Base-by-base conservation (phyloP, 1,140 invertebrate species). In the Goniozus legneri region DNA sequence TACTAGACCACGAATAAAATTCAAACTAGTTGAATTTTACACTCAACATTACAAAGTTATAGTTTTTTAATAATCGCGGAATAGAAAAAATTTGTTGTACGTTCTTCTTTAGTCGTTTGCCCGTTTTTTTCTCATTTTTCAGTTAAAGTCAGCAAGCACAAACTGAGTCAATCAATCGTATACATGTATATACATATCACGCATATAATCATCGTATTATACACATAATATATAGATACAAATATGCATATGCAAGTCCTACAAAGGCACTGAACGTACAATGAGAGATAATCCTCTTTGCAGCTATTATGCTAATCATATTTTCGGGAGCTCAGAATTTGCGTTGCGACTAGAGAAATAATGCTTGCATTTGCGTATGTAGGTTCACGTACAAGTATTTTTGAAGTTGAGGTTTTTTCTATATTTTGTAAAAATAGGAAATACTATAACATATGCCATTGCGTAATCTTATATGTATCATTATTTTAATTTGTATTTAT, bases 231-330 rank as follows among this genome's bases (percentile, higher is more conserved):
- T n/a, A n/a, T n/a, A n/a, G n/a, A n/a, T n/a, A n/a, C n/a, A n/a
- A n/a, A n/a, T n/a, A n/a, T n/a, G n/a, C n/a, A n/a, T n/a, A n/a
- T n/a, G n/a, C n/a, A n/a, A n/a, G n/a, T n/a, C n/a, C n/a, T n/a
- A n/a, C n/a, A 60, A 61, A 61, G 58, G 56, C 58, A 61, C 58
- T 61, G 56, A 61, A 61, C 56, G 41, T 55, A 58, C 56, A 58
- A 50, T 27, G 34, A 50, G 41, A 2, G 18, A 32, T 30, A 44
- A 8, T 4, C 30, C 14, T 14, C 24, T 24, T 36, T 43, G 36
- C 13, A 44, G 7, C 14, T 44, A 43, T 44, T 48, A 37, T 15
- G 44, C 13, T 14, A 37, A 24, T 34, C 36, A 37, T n/a, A 16
- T n/a, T 31, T n/a, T n/a, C n/a, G n/a, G n/a, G n/a, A n/a, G n/a